A percentile compares a stretch with the other conserved stretches of the same genome.
Conservation (phyloP, 2,797 vertebrate species). For the Gobionotothen gibberifrons region DNA sequence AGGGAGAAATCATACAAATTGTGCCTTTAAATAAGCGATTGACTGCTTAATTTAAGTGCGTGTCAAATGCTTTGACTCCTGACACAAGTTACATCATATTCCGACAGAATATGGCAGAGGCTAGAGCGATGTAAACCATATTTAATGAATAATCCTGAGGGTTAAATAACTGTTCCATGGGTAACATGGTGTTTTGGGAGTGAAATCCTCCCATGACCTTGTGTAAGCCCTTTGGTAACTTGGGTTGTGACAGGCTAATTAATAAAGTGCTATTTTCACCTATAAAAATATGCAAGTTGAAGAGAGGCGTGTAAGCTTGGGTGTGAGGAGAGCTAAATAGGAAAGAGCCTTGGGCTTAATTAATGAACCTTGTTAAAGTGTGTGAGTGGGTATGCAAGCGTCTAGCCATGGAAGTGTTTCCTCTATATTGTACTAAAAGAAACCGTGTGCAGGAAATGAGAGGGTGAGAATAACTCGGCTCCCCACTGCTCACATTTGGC, state of each 20-base stretch:
- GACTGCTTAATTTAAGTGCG: neutral
- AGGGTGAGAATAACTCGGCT: constrained; percentile 52
- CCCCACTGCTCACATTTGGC: constrained; percentile 52
- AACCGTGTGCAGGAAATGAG: constrained; percentile 45
- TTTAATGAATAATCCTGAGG: constrained; percentile 43
- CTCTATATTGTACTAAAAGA: constrained; percentile 18
- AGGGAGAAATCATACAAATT: no score
- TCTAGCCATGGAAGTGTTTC: constrained; percentile 3
- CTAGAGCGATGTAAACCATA: constrained; percentile 17
- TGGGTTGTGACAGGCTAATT: constrained; percentile 73
- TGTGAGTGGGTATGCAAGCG: constrained; percentile 15
- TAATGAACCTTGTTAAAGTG: constrained; percentile 53
- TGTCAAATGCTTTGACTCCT: constrained; percentile 1
- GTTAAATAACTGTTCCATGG: constrained; percentile 61
- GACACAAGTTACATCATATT: constrained; percentile 2
- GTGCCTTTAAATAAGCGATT: neutral
- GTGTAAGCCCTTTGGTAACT: constrained; percentile 55
- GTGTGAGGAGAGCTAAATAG: constrained; percentile 49
- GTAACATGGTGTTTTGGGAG: constrained; percentile 23
- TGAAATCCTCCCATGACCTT: constrained; percentile 67
- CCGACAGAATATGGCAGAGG: neutral
- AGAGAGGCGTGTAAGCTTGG: constrained; percentile 35
- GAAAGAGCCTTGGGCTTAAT: constrained; percentile 55
- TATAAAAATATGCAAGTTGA: constrained; percentile 62
- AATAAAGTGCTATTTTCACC: constrained; percentile 72